A percentile compares a stretch with the other conserved stretches of the same genome.
These are phyloP conservation scores for Takifugu flavidus DNA, from an alignment of 2,113 vertebrate genomes.

Conservation along the genomic window DNA sequence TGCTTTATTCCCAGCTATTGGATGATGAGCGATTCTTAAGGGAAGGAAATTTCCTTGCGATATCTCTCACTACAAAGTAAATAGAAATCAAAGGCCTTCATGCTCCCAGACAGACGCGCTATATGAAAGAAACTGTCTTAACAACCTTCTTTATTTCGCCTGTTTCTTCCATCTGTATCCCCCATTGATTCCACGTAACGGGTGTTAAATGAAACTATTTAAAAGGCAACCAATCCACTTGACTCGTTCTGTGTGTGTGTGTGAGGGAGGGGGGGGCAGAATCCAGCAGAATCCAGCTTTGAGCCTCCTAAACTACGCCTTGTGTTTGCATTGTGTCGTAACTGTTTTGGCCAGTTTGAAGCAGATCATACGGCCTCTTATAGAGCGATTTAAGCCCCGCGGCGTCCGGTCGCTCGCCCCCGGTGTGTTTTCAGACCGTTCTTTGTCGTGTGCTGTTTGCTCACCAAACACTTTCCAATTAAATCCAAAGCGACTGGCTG, in stretches of 20 bases:
- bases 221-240: conserved; percentile 59
- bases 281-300: conserved; percentile 18
- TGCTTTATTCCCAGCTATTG: conserved; percentile 70
- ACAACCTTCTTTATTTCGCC: conserved; percentile 60
- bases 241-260: conserved; percentile 40
- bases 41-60: conserved; percentile 69
- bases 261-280: conserved; percentile 9
- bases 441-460: no score
- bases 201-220: conserved; percentile 68
- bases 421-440: no score
- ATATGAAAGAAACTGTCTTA: conserved; percentile 69
- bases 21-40: conserved; percentile 69
- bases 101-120: conserved; percentile 53
- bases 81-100: conserved; percentile 73
- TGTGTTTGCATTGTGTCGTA: no score
- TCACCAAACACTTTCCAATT: no score
- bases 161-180: conserved; percentile 35
- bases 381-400: no score
- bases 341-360: no score
- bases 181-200: conserved; percentile 65
- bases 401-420: no score
- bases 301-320: neutral
- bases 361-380: no score
- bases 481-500: no score
- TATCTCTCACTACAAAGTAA: conserved; percentile 75